These are phyloP conservation scores for Protosalanx chinensis DNA, from an alignment of 2,797 vertebrate species.

Conservation along the genomic window DNA sequence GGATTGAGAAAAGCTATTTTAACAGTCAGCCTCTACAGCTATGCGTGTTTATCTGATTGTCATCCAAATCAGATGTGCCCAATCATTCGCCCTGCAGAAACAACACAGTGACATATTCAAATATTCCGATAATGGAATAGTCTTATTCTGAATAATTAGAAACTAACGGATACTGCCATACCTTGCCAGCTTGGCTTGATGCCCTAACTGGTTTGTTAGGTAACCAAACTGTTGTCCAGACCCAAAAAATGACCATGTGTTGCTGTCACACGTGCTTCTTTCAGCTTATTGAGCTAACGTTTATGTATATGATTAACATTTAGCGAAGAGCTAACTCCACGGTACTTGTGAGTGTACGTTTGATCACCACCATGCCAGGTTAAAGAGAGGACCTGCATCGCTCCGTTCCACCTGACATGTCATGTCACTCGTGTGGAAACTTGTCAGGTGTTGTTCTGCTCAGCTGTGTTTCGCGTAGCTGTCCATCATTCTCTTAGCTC, in stretches of 20 bases:
- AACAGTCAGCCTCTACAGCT: conserved; percentile 4
- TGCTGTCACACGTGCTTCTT: conserved; percentile 16
- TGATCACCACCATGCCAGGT: neutral
- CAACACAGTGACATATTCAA: conserved; percentile 29
- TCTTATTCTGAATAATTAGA: conserved; percentile 35
- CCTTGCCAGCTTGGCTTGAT: conserved; percentile 28
- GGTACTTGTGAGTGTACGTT: neutral
- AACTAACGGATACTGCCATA: conserved; percentile 25
- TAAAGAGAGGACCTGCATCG: conserved; percentile 37
- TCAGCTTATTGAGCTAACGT: neutral
- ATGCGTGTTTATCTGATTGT: conserved; percentile 8
- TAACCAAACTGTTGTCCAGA: conserved; percentile 39
- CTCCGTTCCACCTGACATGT: conserved; percentile 34
- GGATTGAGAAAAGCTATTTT: neutral
- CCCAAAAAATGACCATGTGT: conserved; percentile 32
- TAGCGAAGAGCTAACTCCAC: conserved; percentile 11
- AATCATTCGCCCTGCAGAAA: conserved; percentile 13
- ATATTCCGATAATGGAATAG: conserved; percentile 15
- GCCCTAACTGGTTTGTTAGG: conserved; percentile 38
- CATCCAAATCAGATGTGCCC: neutral
- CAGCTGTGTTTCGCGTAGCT: conserved; percentile 47
- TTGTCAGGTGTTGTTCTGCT: conserved; percentile 57
- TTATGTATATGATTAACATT: conserved; percentile 5
- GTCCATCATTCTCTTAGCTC: conserved; percentile 62
- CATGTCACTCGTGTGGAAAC: conserved; percentile 53